A percentile compares a stretch with the other conserved stretches of the same genome.
Conservation (phyloP, 2,888 invertebrate species). For the Pinctada fucata region DNA sequence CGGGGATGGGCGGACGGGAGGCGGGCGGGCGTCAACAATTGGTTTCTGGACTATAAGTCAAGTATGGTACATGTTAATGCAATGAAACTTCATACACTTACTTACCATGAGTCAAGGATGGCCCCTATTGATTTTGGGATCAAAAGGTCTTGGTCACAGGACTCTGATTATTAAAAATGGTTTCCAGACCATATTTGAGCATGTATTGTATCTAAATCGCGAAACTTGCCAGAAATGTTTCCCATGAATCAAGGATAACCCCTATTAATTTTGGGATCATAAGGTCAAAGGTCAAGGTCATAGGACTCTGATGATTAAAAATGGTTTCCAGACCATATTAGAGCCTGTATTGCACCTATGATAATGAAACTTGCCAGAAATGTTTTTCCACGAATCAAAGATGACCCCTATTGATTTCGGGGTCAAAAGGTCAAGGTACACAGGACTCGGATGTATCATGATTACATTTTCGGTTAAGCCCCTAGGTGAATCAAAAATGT, state of each 20-base stretch:
- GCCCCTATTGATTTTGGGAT: background rate
- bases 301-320: background rate
- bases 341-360: background rate
- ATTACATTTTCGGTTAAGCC: no score
- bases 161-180: background rate
- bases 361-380: background rate
- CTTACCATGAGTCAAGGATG: background rate
- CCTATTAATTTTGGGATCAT: background rate
- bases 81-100: background rate
- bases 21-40: background rate
- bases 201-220: no score
- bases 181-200: background rate
- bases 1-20: no score
- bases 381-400: no score
- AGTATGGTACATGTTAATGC: background rate
- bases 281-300: slow-evolving; percentile 1
- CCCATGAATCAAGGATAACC: background rate
- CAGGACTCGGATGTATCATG: no score
- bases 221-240: background rate
- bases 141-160: background rate
- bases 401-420: no score
- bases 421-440: no score
- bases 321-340: background rate
- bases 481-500: no score
- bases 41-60: background rate